A percentile compares a stretch with the other conserved stretches of the same genome.
Conservation (phyloP, 2,113 vertebrate genomes). For the Suncus etruscus region DNA sequence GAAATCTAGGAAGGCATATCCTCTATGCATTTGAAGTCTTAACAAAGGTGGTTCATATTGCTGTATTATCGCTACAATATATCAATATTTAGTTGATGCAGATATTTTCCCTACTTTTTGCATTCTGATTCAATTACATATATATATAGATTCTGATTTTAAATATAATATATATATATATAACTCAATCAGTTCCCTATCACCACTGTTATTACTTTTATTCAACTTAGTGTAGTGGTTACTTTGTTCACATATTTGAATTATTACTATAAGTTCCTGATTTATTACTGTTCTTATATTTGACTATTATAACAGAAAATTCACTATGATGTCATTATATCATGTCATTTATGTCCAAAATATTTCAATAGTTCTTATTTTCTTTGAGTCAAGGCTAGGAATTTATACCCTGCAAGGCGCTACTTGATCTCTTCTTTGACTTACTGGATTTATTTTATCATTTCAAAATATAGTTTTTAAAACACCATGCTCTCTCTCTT, state of each 20-base stretch:
- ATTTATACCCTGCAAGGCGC: not conserved
- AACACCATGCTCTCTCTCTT: no score
- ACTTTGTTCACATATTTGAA: not conserved
- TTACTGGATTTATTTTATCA: not conserved
- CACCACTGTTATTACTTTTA: not conserved
- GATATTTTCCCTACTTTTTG: fast-evolving
- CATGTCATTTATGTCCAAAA: not conserved
- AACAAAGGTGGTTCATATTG: not conserved
- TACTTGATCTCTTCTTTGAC: not conserved
- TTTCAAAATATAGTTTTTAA: not conserved
- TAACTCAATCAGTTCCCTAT: not conserved
- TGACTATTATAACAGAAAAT: not conserved
- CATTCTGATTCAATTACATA: not conserved
- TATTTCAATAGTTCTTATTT: not conserved
- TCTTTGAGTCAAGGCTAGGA: not conserved
- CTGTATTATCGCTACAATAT: not conserved
- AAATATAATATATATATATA: no score
- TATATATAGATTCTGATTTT: no score
- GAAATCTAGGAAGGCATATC: no score
- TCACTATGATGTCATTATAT: not conserved
- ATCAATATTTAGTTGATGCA: not conserved
- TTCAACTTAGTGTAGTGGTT: not conserved
- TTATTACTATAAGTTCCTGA: not conserved
- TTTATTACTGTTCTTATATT: not conserved
- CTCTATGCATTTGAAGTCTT: not conserved